Base-by-base conservation (phyloP, 2,113 vertebrate genomes). In the Cyphomyrus plagiostoma region DNA sequence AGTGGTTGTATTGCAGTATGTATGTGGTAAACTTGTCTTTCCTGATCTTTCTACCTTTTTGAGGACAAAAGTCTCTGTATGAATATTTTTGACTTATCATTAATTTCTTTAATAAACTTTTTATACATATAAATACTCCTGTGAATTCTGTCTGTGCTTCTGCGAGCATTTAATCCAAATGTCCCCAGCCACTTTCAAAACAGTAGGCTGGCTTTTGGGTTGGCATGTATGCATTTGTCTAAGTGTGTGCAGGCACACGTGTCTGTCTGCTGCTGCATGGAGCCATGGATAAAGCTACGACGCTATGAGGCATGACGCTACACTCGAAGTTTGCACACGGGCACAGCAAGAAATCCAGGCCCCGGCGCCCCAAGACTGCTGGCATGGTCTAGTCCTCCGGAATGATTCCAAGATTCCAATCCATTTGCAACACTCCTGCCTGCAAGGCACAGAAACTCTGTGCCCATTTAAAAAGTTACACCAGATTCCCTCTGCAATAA, bases 91-190 rank as follows among this genome's bases (percentile, higher is more conserved):
- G 46, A 88, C n/a, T 82, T 80, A 30, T 46, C 45, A 46, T 74
- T 92, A 21, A 87, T 92, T 92, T 92, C 89, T 91, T 93, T 90
- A 95, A 95, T 96, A 95, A 95, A 95, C 91, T 91, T 93, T 92
- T 93, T 90, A 92, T 91, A 91, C 19, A 46, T 49, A 21, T 90
- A 89, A 19, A 56, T 74, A 62, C 23, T 48, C 35, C 17, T 1
- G 7, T 84, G 80, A 80, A 42, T 77, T 77, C 39, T 46, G 21
- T 84, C 8, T 48, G 8, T 84, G 82, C 82, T 84, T 84, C 45
- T 84, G 4, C 48, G 45, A 80, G 35, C 74, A 42, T 42, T 80
- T 80, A 17, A 17, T 80, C 82, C 42, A 48, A n/a, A 48, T 48
- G 23, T 11, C 45, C 80, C 7, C 80, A 8, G 45, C 17, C 8